A percentile compares a stretch with the other conserved stretches of the same genome.
Conservation (phyloP, 2,888 invertebrate species). For the Bursaphelenchus okinawaensis region DNA sequence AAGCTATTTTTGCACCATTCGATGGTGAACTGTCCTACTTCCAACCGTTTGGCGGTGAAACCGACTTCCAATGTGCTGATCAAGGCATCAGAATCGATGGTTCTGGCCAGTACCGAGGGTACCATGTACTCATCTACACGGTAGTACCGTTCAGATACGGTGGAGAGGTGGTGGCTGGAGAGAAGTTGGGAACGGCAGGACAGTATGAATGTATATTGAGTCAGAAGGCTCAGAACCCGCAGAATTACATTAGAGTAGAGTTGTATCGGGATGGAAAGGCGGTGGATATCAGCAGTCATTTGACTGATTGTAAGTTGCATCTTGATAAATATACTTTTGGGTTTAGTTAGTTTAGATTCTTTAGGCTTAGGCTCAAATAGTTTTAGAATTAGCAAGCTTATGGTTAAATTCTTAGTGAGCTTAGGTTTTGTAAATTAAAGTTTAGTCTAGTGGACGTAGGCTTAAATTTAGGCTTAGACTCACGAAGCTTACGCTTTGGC, state of each 20-base stretch:
- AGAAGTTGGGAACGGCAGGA: conserved; percentile 26
- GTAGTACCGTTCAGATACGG: conserved; percentile 47
- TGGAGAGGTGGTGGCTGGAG: conserved; percentile 44
- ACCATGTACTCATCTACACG: conserved; percentile 49
- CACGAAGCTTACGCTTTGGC: too few relatives aligned
- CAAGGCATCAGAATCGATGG: conserved; percentile 36
- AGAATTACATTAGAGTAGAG: conserved; percentile 31
- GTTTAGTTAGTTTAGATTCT: too few relatives aligned
- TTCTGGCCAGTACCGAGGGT: conserved; percentile 57
- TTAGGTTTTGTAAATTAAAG: too few relatives aligned
- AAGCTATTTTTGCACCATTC: conserved; percentile 42
- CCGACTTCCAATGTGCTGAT: conserved; percentile 48
- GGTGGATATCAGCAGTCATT: conserved; percentile 54
- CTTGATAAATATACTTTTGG: too few relatives aligned
- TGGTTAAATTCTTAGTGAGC: too few relatives aligned
- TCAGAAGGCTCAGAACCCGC: conserved; percentile 10
- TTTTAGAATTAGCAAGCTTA: not conserved
- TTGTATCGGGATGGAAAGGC: conserved; percentile 41
- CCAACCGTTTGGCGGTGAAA: conserved; percentile 34
- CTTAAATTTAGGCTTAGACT: too few relatives aligned
- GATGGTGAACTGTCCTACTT: conserved; percentile 45
- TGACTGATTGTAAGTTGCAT: conserved; percentile 45
- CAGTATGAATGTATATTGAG: conserved; percentile 27
- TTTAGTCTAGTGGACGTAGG: too few relatives aligned
- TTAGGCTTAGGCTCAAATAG: too few relatives aligned